phyloP scores from a whole-genome alignment of 1,140 invertebrate species.

The Pseudachorutes palmiensis region DNA sequence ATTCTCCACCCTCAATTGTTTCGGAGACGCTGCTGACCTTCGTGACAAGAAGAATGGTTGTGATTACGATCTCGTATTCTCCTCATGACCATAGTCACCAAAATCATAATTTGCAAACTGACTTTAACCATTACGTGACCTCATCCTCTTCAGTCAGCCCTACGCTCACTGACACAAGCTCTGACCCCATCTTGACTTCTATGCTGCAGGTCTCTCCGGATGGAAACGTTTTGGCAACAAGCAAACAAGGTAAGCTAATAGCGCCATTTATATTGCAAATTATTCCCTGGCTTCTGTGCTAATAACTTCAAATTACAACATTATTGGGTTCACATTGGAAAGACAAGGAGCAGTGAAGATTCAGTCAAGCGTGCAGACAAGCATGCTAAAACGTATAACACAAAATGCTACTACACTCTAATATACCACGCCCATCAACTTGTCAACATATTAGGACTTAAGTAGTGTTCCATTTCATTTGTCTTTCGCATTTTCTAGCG shows the following conservation, averaged over 20 bases:
- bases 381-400: no score
- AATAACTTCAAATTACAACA: no score
- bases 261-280: no score
- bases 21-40: neutral
- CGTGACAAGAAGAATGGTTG: conserved; percentile 29
- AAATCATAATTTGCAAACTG: conserved; percentile 7
- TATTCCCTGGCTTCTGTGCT: no score
- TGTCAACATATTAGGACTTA: no score
- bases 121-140: conserved; percentile 32
- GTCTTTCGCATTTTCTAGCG: no score
- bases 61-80: conserved; percentile 38
- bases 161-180: conserved; percentile 28
- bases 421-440: no score
- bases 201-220: conserved; percentile 47
- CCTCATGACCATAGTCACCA: neutral
- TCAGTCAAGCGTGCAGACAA: no score
- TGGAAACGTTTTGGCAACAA: conserved; percentile 44
- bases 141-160: conserved; percentile 36
- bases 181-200: conserved; percentile 39
- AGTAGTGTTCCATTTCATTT: no score
- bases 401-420: no score
- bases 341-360: no score
- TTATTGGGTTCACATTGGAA: no score
- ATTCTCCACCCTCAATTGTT: neutral
- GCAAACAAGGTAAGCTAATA: conserved; percentile 47